phyloP scores from a whole-genome alignment of 2,113 vertebrate genomes.

The Puma concolor region DNA sequence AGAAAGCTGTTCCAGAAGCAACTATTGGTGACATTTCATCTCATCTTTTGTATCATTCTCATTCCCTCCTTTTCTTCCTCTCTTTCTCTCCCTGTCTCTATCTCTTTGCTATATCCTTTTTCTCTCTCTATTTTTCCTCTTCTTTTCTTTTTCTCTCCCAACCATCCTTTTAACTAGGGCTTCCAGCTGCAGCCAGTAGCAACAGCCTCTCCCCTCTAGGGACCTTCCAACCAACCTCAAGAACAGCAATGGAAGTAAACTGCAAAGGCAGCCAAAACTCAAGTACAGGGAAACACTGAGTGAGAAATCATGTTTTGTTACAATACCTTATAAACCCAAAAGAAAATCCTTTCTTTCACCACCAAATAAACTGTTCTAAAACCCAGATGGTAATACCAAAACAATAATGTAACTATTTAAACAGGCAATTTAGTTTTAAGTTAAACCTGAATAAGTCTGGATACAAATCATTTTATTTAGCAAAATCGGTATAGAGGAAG shows the following conservation, averaged over 20 bases:
- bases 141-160: not conserved
- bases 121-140: not conserved
- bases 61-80: not conserved
- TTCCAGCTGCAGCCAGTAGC: not conserved
- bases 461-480: slow-evolving; percentile 27
- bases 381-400: not conserved
- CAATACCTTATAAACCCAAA: not conserved
- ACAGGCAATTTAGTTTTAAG: not conserved
- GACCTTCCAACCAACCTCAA: not conserved
- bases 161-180: not conserved
- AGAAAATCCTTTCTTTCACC: not conserved
- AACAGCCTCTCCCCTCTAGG: not conserved
- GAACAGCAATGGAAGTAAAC: not conserved
- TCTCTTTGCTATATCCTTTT: not conserved
- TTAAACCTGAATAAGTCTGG: not conserved
- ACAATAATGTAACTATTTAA: not conserved
- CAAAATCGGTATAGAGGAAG: not conserved
- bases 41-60: not conserved
- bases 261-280: not conserved
- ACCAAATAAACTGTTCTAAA: not conserved
- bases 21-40: not conserved
- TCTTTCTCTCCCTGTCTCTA: not conserved
- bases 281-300: not conserved
- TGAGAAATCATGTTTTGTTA: not conserved
- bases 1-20: not conserved